Evolutionary conservation across 2,888 invertebrate genomes (phyloP), one percentile per base, ranked within the genome.

Genomic region (Mycalesis mineus): DNA sequence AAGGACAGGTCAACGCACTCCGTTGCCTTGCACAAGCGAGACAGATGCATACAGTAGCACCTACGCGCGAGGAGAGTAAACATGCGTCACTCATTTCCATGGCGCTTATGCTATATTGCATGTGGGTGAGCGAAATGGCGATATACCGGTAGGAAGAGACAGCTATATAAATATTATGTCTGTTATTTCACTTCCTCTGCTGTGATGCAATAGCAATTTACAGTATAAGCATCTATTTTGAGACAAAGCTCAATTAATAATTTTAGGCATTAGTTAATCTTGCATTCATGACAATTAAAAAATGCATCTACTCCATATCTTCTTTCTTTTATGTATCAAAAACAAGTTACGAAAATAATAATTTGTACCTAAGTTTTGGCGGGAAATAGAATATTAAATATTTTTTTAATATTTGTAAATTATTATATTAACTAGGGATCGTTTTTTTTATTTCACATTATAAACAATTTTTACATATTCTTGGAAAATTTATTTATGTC

Each of bases 1-100:
- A 89, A 89, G 89, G 89, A 89, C 89, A 89, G 89, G 88, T 89
- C 89, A 88, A 87, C 82, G 88, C 82, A 84, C 89, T 87, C 82
- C 65, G 83, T 88, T 88, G 88, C 89, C 89, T 89, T 89, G 88
- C 83, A 78, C 77, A 80, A 84, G 73, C 72, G 79, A 73, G 74
- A 75, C 68, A 62, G 73, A 71, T 53, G 72, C 77, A 88, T 71
- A 73, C 68, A 58, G 62, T 58, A 62, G 55, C 62, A 52, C 55
- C 40, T 61, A 70, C 51, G 80, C 61, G 72, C 65, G 72, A 88
- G 67, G 64, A 74, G 74, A 73, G 75, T 62, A 66, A 68, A 58
- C 62, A 69, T 60, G 75, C 42, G 58, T 71, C 64, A 42, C 67
- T 62, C 69, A 72, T 68, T 80, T 79, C 75, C 73, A 72, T 74